A percentile compares a stretch with the other conserved stretches of the same genome.
phyloP scores from a whole-genome alignment of 2,797 vertebrate genomes.

The Onychomys leucogaster region DNA sequence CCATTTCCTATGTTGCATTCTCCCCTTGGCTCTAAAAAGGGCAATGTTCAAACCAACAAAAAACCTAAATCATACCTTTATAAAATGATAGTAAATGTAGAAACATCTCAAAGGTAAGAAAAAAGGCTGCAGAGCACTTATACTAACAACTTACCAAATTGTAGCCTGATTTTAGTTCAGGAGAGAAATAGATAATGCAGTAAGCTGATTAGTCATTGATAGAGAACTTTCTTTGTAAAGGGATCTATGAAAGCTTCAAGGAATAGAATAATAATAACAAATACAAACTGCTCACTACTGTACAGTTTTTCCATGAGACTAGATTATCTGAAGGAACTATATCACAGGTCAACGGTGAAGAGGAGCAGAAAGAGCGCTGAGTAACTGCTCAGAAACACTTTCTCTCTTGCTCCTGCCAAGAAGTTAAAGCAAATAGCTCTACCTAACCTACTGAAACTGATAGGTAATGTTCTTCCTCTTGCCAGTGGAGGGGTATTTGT shows the following conservation, averaged over 20 bases:
- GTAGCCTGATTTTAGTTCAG: not conserved
- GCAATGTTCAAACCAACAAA: not conserved
- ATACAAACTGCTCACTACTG: not conserved
- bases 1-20: not conserved
- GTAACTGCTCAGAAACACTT: not conserved
- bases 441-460: slow-evolving; percentile 63
- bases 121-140: not conserved
- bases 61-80: not conserved
- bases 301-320: not conserved
- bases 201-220: not conserved
- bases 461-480: slow-evolving; percentile 70
- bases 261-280: not conserved
- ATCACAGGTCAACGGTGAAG: not conserved
- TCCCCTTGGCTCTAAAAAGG: not conserved
- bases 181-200: not conserved
- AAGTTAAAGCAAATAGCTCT: slow-evolving; percentile 61
- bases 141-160: not conserved
- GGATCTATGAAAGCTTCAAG: not conserved
- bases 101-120: slow-evolving; percentile 3
- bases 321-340: not conserved
- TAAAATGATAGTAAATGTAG: not conserved
- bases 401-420: slow-evolving; percentile 61
- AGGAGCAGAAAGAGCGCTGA: not conserved
- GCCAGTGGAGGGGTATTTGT: slow-evolving; percentile 78
- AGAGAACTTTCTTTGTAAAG: not conserved